Percentiles rank a stretch among this genome's conserved stretches.
These are phyloP conservation scores for Pitangus sulphuratus DNA, from an alignment of 2,797 vertebrate species.

Conservation along the genomic window DNA sequence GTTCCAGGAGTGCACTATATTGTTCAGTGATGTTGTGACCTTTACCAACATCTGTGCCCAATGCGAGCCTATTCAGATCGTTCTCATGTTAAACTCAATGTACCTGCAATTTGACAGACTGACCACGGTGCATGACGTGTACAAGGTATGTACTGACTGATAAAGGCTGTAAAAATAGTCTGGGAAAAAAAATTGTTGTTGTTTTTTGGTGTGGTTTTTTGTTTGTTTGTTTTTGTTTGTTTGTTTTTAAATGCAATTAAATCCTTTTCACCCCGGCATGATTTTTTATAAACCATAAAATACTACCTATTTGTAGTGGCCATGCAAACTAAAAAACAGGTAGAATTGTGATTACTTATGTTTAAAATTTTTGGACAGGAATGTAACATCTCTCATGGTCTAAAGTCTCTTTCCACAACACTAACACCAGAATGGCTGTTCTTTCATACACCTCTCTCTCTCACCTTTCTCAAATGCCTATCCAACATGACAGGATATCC, in stretches of 20 bases:
- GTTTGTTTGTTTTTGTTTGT: not conserved
- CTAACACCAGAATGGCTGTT: not conserved
- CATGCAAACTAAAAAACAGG: not conserved
- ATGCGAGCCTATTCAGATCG: constrained; percentile 84
- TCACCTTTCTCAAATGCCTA: not conserved
- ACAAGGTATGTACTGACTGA: constrained; percentile 72
- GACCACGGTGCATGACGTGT: constrained; percentile 83
- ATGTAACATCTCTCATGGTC: rapidly evolving
- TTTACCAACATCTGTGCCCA: constrained; percentile 83
- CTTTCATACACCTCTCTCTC: not conserved
- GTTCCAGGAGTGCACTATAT: constrained; percentile 84
- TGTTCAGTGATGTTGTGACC: constrained; percentile 85
- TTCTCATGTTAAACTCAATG: constrained; percentile 85
- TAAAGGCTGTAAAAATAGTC: not conserved
- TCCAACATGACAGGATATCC: not conserved
- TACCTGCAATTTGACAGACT: constrained; percentile 83
- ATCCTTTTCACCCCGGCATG: not conserved
- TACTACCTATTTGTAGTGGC: not conserved
- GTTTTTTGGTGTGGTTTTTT: no score
- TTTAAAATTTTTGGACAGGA: not conserved
- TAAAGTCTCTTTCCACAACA: not conserved
- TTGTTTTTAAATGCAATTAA: not conserved
- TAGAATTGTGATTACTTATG: not conserved
- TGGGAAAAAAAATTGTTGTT: not conserved
- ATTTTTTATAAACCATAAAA: not conserved